Conservation (phyloP, 2,888 invertebrate species). For the Chrysotoxum bicinctum region DNA sequence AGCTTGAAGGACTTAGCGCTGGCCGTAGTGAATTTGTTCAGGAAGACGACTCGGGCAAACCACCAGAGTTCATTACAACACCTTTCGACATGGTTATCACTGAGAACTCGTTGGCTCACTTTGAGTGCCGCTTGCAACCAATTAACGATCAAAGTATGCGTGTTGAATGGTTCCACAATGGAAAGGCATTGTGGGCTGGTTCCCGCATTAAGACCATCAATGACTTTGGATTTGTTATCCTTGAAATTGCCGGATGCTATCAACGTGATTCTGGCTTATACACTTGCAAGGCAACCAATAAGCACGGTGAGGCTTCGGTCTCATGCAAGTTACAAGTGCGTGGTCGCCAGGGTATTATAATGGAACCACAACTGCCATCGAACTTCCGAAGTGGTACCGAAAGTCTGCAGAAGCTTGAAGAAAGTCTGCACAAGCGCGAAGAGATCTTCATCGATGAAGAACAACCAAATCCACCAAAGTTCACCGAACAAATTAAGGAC, state of each 20-base stretch:
- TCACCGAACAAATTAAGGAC: conserved; percentile 92
- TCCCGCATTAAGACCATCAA: conserved; percentile 97
- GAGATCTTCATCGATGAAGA: conserved; percentile 91
- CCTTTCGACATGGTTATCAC: conserved; percentile 91
- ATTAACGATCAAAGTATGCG: conserved; percentile 96
- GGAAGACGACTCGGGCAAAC: conserved; percentile 92
- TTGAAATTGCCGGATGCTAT: conserved; percentile 97
- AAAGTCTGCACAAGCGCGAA: conserved; percentile 92
- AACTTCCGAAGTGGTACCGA: conserved; percentile 94
- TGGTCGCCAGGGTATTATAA: conserved; percentile 92
- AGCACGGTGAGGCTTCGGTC: conserved; percentile 94
- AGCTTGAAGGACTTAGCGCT: conserved; percentile 92
- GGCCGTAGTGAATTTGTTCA: conserved; percentile 86
- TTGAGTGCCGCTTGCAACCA: conserved; percentile 94
- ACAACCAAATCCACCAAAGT: conserved; percentile 92
- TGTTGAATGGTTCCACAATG: conserved; percentile 99
- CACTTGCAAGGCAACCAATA: conserved; percentile 95
- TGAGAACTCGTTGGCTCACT: conserved; percentile 95
- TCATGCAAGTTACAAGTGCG: conserved; percentile 93
- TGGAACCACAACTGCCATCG: conserved; percentile 93
- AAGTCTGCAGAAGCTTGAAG: conserved; percentile 94
- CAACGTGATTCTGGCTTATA: conserved; percentile 96
- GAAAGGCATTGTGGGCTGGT: conserved; percentile 94
- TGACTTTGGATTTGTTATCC: conserved; percentile 98
- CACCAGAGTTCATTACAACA: conserved; percentile 94